phyloP scores from a whole-genome alignment of 2,797 vertebrate species.

The Mycteria americana region DNA sequence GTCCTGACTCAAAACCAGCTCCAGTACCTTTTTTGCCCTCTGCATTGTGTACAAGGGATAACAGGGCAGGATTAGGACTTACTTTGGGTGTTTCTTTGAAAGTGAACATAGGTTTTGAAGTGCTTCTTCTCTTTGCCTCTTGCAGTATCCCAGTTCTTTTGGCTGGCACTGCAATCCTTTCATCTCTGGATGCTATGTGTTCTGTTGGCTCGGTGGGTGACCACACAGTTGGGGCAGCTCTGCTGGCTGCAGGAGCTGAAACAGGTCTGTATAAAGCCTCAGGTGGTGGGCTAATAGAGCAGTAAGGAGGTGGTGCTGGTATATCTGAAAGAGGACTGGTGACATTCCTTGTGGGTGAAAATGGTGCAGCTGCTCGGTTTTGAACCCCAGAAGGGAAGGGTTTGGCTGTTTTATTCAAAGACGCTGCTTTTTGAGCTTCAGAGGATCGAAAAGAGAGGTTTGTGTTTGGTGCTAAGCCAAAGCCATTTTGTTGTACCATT shows the following conservation, averaged over 20 bases:
- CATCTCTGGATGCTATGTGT: constrained; percentile 93
- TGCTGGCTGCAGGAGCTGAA: constrained; percentile 57
- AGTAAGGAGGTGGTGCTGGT: constrained; percentile 78
- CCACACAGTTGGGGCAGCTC: constrained; percentile 76
- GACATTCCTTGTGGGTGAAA: constrained; percentile 76
- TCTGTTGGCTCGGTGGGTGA: constrained; percentile 82
- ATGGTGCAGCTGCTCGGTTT: constrained; percentile 76
- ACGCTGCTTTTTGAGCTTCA: constrained; percentile 74
- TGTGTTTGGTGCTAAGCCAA: constrained; percentile 55
- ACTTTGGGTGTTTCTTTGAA: constrained; percentile 93
- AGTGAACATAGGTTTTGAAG: constrained; percentile 93
- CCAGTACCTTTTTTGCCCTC: constrained; percentile 81
- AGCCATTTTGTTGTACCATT: constrained; percentile 81
- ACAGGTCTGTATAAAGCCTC: constrained; percentile 81
- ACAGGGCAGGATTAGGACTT: constrained; percentile 89
- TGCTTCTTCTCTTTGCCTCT: constrained; percentile 83
- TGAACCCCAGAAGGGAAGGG: constrained; percentile 82
- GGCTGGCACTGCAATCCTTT: constrained; percentile 93
- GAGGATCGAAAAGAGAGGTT: constrained; percentile 71
- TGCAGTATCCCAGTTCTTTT: constrained; percentile 89
- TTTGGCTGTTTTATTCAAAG: constrained; percentile 85
- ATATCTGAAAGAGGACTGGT: constrained; percentile 79
- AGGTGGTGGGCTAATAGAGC: constrained; percentile 72
- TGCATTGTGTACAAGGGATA: constrained; percentile 88
- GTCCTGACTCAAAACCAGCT: constrained; percentile 88